Evolutionary conservation across 2,888 invertebrate species (phyloP).

Genomic region (Diarsia brunnea): DNA sequence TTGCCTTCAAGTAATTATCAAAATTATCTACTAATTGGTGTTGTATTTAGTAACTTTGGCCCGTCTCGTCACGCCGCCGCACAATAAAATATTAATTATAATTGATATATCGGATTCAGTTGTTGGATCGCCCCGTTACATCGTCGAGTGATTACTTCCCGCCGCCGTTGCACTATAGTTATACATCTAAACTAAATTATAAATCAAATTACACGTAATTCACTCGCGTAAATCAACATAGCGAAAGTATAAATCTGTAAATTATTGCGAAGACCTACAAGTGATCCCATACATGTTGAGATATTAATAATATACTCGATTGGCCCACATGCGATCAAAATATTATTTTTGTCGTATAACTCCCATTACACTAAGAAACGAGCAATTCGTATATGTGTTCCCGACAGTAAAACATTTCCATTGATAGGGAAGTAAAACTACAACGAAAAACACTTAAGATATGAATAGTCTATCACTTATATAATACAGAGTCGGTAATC

Average conservation of each 20-base stretch:
- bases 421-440: slow-evolving; percentile 79
- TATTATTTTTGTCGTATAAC: slow-evolving; percentile 76
- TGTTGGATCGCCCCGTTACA: slow-evolving; percentile 45
- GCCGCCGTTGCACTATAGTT: slow-evolving; percentile 53
- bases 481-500: slow-evolving; percentile 66
- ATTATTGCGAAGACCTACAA: slow-evolving; percentile 83
- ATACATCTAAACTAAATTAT: slow-evolving; percentile 71
- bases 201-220: slow-evolving; percentile 70
- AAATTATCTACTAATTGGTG: slow-evolving; percentile 27
- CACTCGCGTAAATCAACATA: slow-evolving; percentile 68
- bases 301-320: slow-evolving; percentile 85
- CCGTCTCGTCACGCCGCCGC: slow-evolving; percentile 23
- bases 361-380: slow-evolving; percentile 75
- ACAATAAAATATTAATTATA: slow-evolving; percentile 10
- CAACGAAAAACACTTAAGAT: slow-evolving; percentile 87
- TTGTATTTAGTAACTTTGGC: slow-evolving; percentile 11
- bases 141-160: slow-evolving; percentile 45
- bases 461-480: slow-evolving; percentile 87
- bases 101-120: slow-evolving; percentile 39
- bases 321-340: slow-evolving; percentile 85
- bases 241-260: slow-evolving; percentile 75
- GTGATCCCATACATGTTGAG: slow-evolving; percentile 87
- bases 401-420: slow-evolving; percentile 78
- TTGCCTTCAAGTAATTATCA: slow-evolving; percentile 32
- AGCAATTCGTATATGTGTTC: slow-evolving; percentile 80